Evolutionary conservation across 2,888 invertebrate species (phyloP).

Genomic region (Oxystoma pomonae): DNA sequence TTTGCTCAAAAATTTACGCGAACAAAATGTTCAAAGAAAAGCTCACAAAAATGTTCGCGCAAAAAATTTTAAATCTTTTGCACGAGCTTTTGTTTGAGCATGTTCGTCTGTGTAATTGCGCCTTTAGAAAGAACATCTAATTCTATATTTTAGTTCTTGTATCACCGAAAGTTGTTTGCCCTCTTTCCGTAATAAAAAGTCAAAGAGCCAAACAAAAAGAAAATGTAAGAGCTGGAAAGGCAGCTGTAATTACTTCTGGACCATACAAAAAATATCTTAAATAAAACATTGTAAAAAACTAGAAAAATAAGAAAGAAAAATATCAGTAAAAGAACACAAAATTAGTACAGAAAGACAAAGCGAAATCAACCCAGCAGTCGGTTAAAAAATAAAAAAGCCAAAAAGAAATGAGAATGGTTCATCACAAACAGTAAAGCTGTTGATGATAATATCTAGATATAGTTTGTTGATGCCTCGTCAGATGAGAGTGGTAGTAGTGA

Average conservation of each 20-base stretch:
- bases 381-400: not conserved
- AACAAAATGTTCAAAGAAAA: no score
- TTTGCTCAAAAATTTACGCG: no score
- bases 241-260: constrained; percentile 3
- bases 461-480: constrained; percentile 1
- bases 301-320: not conserved
- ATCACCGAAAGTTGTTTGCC: not conserved
- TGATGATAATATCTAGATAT: no score
- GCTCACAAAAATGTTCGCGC: no score
- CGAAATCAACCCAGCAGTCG: not conserved
- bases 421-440: no score
- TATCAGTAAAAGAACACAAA: not conserved
- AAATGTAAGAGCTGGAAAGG: constrained; percentile 6
- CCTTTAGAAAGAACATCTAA: no score
- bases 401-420: not conserved
- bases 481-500: constrained; percentile 6
- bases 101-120: no score
- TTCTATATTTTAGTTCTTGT: no score
- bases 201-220: not conserved
- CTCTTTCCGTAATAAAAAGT: not conserved
- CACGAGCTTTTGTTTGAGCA: no score
- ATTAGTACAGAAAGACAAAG: not conserved
- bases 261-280: constrained; percentile 1
- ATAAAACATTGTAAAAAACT: constrained; percentile 1
- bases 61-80: no score